Conservation (phyloP, 2,113 vertebrate species). For the Bos indicus region DNA sequence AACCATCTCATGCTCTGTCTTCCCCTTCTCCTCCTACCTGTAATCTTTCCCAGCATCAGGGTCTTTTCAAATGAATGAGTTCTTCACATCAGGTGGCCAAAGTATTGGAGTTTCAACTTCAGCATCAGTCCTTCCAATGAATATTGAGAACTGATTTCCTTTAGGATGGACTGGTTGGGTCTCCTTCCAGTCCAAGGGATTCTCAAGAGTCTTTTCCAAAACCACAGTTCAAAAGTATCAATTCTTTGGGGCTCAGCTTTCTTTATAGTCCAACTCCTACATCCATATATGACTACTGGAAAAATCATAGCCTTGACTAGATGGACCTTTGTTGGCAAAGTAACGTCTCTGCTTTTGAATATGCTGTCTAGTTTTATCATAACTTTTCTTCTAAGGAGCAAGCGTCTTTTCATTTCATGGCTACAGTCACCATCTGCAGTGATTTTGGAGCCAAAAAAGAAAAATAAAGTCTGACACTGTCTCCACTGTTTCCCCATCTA, state of each 20-base stretch:
- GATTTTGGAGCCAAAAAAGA: accelerated
- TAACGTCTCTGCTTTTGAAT: background rate
- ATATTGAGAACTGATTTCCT: background rate
- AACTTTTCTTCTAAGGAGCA: background rate
- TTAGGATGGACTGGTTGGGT: background rate
- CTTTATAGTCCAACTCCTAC: no score
- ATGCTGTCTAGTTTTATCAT: background rate
- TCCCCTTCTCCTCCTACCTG: background rate
- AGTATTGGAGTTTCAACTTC: background rate
- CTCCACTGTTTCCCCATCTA: background rate
- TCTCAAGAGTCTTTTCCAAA: background rate
- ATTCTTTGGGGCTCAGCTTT: background rate
- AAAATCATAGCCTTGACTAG: background rate
- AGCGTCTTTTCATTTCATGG: background rate
- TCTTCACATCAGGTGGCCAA: background rate
- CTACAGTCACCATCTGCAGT: background rate
- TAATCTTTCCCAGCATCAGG: background rate
- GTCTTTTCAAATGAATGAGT: background rate
- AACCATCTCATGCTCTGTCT: background rate
- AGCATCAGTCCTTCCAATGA: background rate
- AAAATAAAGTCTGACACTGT: background rate
- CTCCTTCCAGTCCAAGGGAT: background rate
- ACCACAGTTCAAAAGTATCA: background rate
- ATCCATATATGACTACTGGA: background rate
- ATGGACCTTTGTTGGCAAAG: background rate